phyloP scores from a whole-genome alignment of 2,797 vertebrate species.

The Cyprinella venusta region DNA sequence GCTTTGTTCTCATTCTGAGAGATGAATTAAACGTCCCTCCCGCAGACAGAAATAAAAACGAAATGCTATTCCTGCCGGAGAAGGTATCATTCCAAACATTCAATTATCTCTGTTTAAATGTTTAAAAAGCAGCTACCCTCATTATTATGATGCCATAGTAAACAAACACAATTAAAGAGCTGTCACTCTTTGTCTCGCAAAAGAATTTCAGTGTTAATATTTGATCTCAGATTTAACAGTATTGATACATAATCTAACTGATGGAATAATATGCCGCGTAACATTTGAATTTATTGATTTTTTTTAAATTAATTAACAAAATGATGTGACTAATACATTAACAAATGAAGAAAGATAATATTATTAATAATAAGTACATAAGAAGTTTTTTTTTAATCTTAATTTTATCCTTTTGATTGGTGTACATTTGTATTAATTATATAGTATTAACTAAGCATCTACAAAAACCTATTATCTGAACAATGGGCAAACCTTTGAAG shows the following conservation, averaged over 20 bases:
- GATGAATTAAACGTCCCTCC: constrained; percentile 29
- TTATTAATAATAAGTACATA: background rate
- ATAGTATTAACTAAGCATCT: background rate
- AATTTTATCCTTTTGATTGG: background rate
- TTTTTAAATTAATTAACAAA: background rate
- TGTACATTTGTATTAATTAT: background rate
- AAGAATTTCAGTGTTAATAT: constrained; percentile 54
- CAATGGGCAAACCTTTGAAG: background rate
- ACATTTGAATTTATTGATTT: background rate
- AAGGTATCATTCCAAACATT: constrained; percentile 55
- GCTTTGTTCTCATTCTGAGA: constrained; percentile 31
- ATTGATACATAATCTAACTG: constrained; percentile 47
- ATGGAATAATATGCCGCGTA: constrained; percentile 38
- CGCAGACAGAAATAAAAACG: constrained; percentile 33
- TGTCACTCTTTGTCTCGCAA: constrained; percentile 55
- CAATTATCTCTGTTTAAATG: constrained; percentile 67
- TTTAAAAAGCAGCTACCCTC: constrained; percentile 60
- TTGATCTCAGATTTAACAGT: constrained; percentile 57
- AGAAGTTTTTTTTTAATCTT: background rate
- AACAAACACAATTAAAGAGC: constrained; percentile 62
- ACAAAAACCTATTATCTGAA: background rate
- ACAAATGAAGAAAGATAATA: background rate
- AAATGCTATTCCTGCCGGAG: constrained; percentile 32
- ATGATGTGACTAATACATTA: background rate
- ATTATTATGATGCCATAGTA: constrained; percentile 56